Evolutionary conservation across 1,140 invertebrate genomes (phyloP).

Genomic region (Aphelenchoides fujianensis): DNA sequence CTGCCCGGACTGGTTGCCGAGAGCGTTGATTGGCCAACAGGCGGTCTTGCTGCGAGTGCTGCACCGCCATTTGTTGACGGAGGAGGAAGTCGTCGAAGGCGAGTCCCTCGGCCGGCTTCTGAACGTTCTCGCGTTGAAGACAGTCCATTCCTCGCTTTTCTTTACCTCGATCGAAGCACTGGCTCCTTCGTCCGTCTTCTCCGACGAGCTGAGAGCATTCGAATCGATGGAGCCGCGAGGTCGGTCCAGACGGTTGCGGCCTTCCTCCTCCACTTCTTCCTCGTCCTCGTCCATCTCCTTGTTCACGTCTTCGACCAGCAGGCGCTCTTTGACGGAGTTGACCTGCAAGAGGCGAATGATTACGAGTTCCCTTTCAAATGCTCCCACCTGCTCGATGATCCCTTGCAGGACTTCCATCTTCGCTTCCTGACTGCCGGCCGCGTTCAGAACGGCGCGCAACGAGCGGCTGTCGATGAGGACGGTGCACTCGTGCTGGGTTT

Average conservation of each 20-base stretch:
- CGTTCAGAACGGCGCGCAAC: slow-evolving; percentile 46
- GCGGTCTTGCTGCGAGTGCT: slow-evolving; percentile 36
- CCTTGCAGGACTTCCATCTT: slow-evolving; percentile 49
- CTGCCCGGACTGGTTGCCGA: slow-evolving; percentile 13
- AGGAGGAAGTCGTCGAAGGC: slow-evolving; percentile 37
- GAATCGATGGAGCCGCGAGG: neutral
- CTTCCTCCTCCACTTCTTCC: slow-evolving; percentile 42
- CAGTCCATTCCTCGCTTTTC: neutral
- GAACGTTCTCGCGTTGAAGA: slow-evolving; percentile 3
- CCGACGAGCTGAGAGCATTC: neutral
- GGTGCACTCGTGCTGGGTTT: slow-evolving; percentile 56
- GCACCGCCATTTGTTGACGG: slow-evolving; percentile 38
- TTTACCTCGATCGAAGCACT: neutral
- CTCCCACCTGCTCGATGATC: slow-evolving; percentile 50
- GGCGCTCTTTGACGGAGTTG: slow-evolving; percentile 29
- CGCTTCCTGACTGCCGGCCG: slow-evolving; percentile 32
- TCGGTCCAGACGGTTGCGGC: slow-evolving; percentile 4
- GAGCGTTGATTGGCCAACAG: slow-evolving; percentile 32
- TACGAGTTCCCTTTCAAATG: neutral
- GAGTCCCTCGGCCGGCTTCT: neutral
- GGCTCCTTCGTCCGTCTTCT: neutral
- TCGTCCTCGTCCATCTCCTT: slow-evolving; percentile 12
- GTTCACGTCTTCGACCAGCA: slow-evolving; percentile 31
- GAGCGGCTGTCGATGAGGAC: slow-evolving; percentile 53
- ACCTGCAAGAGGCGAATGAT: neutral